Conservation (phyloP, 2,113 vertebrate species). For the Climacteris rufus region DNA sequence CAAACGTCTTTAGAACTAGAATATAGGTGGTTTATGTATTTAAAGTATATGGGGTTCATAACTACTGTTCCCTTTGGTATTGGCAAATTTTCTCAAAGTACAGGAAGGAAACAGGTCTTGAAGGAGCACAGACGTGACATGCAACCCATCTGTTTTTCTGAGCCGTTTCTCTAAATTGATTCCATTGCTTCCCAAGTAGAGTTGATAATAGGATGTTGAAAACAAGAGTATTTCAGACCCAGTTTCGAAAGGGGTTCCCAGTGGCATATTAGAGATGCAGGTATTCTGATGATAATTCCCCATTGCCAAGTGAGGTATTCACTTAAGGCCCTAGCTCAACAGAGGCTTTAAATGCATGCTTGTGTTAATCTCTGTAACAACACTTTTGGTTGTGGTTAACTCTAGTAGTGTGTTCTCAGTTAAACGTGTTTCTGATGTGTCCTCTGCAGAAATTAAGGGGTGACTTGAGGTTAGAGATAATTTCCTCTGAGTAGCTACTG, state of each 20-base stretch:
- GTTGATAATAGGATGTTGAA: slow-evolving; percentile 6
- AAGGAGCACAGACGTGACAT: neutral
- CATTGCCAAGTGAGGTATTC: neutral
- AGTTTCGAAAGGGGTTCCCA: neutral
- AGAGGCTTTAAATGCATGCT: neutral
- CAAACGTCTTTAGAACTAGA: neutral
- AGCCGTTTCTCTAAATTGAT: slow-evolving; percentile 16
- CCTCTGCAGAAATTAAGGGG: slow-evolving; percentile 16
- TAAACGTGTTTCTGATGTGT: neutral
- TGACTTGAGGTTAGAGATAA: slow-evolving; percentile 9
- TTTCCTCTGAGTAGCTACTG: neutral
- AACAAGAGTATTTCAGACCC: neutral
- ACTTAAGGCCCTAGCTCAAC: neutral
- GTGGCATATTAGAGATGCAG: neutral
- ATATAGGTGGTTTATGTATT: neutral
- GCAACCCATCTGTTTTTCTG: slow-evolving; percentile 14
- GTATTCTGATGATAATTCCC: neutral
- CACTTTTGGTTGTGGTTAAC: slow-evolving; percentile 36
- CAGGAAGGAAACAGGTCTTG: neutral
- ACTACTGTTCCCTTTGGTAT: neutral
- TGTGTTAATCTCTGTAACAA: neutral
- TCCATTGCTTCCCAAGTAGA: neutral
- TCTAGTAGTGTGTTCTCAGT: neutral
- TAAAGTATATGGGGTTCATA: neutral
- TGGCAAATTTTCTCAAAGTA: neutral